Evolutionary conservation across 2,888 invertebrate species (phyloP).

Genomic region (Orgyia antiqua): DNA sequence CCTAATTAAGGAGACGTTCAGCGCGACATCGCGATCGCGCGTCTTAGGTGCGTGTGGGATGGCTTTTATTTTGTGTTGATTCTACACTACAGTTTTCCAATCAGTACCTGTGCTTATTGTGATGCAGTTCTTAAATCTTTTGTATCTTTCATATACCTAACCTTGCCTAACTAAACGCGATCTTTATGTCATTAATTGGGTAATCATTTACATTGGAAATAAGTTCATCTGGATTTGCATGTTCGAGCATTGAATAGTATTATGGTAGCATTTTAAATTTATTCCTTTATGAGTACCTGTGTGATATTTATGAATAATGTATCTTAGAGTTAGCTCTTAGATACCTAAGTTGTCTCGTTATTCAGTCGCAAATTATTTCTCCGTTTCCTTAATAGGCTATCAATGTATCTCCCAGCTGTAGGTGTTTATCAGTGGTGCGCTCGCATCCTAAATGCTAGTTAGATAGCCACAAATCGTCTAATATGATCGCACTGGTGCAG

Average conservation of each 20-base stretch:
- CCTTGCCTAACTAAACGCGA: too few relatives aligned
- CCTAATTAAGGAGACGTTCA: conserved; percentile 47
- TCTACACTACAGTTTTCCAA: not conserved
- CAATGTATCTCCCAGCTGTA: conserved; percentile 9
- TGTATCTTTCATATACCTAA: too few relatives aligned
- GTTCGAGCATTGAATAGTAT: too few relatives aligned
- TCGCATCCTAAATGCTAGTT: conserved; percentile 28
- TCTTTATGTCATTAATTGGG: too few relatives aligned
- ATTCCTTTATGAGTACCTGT: too few relatives aligned
- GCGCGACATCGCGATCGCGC: conserved; percentile 28
- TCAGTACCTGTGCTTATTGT: not conserved
- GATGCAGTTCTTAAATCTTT: too few relatives aligned
- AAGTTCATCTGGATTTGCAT: too few relatives aligned
- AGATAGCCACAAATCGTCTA: conserved; percentile 31
- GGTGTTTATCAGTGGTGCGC: conserved; percentile 22
- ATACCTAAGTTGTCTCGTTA: too few relatives aligned
- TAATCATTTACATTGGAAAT: too few relatives aligned
- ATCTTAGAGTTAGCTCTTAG: too few relatives aligned
- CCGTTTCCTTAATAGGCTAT: conserved; percentile 18
- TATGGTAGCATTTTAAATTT: too few relatives aligned
- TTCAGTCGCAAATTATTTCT: conserved; percentile 19
- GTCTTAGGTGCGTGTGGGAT: conserved; percentile 27
- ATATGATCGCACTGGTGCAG: conserved; percentile 30
- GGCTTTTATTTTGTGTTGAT: conserved; percentile 23
- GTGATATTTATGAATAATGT: too few relatives aligned